These are phyloP conservation scores for Hypselothyrea guttata DNA, from an alignment of 2,888 invertebrate species.

Conservation along the genomic window DNA sequence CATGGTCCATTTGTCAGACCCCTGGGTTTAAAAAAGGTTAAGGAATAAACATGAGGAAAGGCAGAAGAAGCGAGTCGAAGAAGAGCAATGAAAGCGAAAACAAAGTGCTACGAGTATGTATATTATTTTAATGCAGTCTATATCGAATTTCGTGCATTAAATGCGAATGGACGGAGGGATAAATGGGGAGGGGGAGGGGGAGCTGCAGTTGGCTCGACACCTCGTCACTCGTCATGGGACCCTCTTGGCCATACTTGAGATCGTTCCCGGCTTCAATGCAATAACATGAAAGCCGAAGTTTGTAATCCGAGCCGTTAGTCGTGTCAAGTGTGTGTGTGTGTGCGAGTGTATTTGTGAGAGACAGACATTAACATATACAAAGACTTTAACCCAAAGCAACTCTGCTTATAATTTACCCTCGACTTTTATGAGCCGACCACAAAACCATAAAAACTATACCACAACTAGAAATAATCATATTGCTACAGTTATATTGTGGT, in stretches of 20 bases:
- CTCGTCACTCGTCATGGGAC: conserved; percentile 58
- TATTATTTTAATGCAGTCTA: conserved; percentile 69
- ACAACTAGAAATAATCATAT: conserved; percentile 23
- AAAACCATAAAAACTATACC: conserved; percentile 46
- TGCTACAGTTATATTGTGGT: conserved; percentile 62
- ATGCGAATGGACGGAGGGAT: no score
- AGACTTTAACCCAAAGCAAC: conserved; percentile 14
- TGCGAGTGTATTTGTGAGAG: conserved; percentile 37
- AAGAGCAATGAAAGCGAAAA: conserved; percentile 54
- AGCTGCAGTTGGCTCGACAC: conserved; percentile 27
- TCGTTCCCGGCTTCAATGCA: conserved; percentile 37
- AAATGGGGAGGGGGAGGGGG: no score
- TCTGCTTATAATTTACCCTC: conserved; percentile 34
- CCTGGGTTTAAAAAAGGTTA: conserved; percentile 24
- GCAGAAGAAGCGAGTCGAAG: conserved; percentile 3
- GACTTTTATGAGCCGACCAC: conserved; percentile 47
- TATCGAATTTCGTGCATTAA: conserved; percentile 62
- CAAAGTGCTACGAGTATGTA: conserved; percentile 47
- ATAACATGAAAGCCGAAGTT: conserved; percentile 33
- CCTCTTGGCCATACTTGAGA: conserved; percentile 37
- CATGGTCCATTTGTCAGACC: conserved; percentile 58
- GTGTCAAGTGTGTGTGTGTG: conserved; percentile 64
- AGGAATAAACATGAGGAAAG: conserved; percentile 1
- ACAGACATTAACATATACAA: conserved; percentile 36
- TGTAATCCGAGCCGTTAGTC: conserved; percentile 67